phyloP scores from a whole-genome alignment of 2,797 vertebrate species.

The Loriculus beryllinus region DNA sequence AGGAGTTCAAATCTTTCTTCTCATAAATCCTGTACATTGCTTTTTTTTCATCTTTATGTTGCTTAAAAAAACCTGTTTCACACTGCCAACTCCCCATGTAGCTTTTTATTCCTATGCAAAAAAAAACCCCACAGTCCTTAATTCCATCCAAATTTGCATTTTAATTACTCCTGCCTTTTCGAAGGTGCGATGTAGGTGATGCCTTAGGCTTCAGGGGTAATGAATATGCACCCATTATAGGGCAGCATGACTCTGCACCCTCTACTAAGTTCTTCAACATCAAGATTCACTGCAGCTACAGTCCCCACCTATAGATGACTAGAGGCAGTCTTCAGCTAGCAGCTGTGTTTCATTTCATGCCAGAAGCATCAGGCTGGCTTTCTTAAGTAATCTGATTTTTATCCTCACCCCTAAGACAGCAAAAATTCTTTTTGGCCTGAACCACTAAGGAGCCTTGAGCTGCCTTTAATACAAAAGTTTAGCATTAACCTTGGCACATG shows the following conservation, averaged over 20 bases:
- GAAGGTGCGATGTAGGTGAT: background rate
- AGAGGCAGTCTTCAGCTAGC: background rate
- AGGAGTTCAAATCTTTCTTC: background rate
- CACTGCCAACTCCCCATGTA: background rate
- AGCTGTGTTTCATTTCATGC: background rate
- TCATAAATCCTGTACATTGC: background rate
- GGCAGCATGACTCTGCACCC: background rate
- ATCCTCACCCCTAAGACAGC: background rate
- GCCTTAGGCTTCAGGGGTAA: background rate
- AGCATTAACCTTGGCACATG: background rate
- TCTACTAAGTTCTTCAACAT: background rate
- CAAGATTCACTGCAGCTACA: background rate
- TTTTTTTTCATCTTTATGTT: background rate
- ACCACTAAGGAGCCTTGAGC: background rate
- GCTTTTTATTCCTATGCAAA: background rate
- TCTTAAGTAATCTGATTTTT: background rate
- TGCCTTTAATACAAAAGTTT: background rate
- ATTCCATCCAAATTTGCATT: background rate
- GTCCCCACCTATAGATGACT: background rate
- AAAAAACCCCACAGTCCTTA: background rate
- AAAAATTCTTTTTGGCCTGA: background rate
- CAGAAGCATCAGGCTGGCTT: background rate
- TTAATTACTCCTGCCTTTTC: background rate
- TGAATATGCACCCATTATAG: background rate
- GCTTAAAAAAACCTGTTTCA: background rate